phyloP scores from a whole-genome alignment of 2,888 invertebrate genomes.

The Suillia variegata region DNA sequence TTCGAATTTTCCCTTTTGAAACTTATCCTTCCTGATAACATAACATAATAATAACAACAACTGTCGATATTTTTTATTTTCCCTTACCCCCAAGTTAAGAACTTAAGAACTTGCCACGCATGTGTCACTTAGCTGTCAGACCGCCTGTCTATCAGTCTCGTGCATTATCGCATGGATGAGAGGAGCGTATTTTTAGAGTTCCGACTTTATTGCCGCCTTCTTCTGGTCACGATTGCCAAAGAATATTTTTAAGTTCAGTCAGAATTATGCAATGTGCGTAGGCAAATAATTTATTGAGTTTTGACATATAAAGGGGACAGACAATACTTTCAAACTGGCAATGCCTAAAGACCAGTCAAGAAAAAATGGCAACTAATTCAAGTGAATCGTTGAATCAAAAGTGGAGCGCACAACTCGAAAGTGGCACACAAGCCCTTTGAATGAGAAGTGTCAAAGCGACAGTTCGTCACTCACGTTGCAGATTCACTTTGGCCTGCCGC shows the following conservation, averaged over 20 bases:
- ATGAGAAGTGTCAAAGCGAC: too few relatives aligned
- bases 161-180: background rate
- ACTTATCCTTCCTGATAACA: conserved; percentile 11
- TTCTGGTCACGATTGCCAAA: background rate
- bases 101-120: too few relatives aligned
- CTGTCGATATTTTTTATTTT: too few relatives aligned
- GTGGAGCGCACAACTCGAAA: too few relatives aligned
- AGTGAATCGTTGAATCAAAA: too few relatives aligned
- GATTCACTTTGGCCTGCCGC: too few relatives aligned
- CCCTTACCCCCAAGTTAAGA: background rate
- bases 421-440: too few relatives aligned
- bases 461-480: too few relatives aligned
- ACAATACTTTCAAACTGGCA: background rate
- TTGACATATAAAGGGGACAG: background rate
- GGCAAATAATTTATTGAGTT: background rate
- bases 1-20: background rate
- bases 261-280: background rate
- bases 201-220: background rate
- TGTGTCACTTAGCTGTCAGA: conserved; percentile 23
- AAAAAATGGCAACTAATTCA: too few relatives aligned
- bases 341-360: too few relatives aligned
- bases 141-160: conserved; percentile 25
- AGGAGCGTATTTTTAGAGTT: background rate
- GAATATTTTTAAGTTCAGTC: background rate
- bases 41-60: too few relatives aligned